A percentile compares a stretch with the other conserved stretches of the same genome.
These are phyloP conservation scores for Puma concolor DNA, from an alignment of 2,113 vertebrate genomes.

Conservation along the genomic window DNA sequence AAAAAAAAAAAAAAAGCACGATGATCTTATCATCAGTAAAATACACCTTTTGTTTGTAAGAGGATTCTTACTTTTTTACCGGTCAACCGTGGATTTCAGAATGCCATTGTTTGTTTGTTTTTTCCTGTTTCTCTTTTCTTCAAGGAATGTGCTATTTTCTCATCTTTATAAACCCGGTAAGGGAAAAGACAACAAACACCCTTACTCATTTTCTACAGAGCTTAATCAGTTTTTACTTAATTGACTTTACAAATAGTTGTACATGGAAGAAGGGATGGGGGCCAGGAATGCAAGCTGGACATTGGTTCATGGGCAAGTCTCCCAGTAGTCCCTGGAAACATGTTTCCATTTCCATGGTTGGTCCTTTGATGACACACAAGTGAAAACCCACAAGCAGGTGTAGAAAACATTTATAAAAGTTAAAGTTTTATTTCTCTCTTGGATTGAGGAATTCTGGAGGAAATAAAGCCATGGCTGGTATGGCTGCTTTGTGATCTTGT, in stretches of 20 bases:
- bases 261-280: background rate
- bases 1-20: background rate
- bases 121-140: background rate
- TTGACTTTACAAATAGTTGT: background rate
- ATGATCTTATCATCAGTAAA: accelerated
- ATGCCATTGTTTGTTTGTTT: background rate
- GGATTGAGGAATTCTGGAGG: background rate
- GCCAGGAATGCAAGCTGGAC: no score
- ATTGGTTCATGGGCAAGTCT: background rate
- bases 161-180: background rate
- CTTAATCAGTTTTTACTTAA: background rate
- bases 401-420: background rate
- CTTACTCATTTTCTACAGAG: background rate
- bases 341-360: background rate
- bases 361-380: background rate
- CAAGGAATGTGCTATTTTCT: background rate
- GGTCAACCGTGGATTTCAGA: background rate
- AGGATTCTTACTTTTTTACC: background rate
- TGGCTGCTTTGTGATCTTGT: background rate
- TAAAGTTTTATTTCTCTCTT: background rate
- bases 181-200: background rate
- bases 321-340: background rate
- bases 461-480: background rate
- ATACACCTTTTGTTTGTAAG: background rate
- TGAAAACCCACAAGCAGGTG: background rate